Evolutionary conservation across 2,888 invertebrate species (phyloP).

Genomic region (Periphyllus acericola): DNA sequence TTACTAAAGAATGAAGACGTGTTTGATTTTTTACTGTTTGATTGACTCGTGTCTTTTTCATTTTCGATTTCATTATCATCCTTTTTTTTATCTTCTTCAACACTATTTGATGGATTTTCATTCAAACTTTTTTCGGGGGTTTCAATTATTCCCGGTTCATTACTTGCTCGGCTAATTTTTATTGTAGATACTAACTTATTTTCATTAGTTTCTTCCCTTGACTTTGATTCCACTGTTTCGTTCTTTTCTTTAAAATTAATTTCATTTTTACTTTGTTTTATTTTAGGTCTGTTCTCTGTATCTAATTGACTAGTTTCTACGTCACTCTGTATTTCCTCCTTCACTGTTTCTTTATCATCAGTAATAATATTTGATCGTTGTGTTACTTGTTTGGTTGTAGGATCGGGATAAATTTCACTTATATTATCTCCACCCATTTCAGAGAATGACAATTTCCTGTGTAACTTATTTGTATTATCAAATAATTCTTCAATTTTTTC

Average conservation of each 20-base stretch:
- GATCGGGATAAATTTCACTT: background rate
- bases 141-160: background rate
- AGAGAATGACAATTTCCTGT: background rate
- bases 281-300: background rate
- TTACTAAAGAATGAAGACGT: background rate
- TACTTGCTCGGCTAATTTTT: no score
- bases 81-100: background rate
- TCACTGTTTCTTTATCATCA: background rate
- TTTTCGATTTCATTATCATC: background rate
- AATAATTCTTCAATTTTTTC: background rate
- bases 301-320: background rate
- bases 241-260: no score
- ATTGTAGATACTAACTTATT: no score
- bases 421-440: background rate
- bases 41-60: background rate
- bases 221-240: no score
- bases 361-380: background rate
- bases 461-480: background rate
- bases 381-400: background rate
- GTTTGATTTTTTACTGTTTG: background rate
- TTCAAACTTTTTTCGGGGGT: background rate
- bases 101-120: background rate
- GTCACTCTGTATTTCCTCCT: background rate
- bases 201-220: no score
- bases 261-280: background rate